Evolutionary conservation across 2,797 vertebrate species (phyloP).

Genomic region (Chaunax sp.): DNA sequence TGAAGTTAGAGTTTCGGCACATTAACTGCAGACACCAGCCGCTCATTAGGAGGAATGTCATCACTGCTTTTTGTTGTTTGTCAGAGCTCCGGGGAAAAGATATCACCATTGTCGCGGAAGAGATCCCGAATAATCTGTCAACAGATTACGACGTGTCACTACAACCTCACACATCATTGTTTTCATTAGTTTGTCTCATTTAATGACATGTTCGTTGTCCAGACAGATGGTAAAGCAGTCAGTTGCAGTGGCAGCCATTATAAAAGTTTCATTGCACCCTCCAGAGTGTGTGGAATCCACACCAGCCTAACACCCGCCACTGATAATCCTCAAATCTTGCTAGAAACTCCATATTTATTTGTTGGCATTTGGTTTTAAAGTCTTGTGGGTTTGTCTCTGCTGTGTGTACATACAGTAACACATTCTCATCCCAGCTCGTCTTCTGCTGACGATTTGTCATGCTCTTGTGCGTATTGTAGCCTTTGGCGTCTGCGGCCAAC

Average conservation of each 20-base stretch:
- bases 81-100: constrained; percentile 40
- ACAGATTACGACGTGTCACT: constrained; percentile 50
- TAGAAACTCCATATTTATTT: not conserved
- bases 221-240: constrained; percentile 60
- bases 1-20: constrained; percentile 50
- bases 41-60: constrained; percentile 39
- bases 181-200: constrained; percentile 62
- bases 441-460: no score
- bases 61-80: constrained; percentile 43
- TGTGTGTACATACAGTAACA: not conserved
- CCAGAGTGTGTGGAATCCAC: constrained; percentile 11
- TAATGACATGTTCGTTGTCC: constrained; percentile 34
- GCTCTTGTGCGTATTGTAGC: no score
- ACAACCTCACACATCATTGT: constrained; percentile 60
- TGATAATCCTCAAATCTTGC: not conserved
- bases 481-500: no score
- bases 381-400: not conserved
- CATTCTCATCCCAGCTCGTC: no score
- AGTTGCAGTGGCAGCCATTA: constrained; percentile 37
- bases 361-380: not conserved
- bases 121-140: constrained; percentile 63
- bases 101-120: constrained; percentile 46
- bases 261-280: constrained; percentile 49
- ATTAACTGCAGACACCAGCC: constrained; percentile 58
- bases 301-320: not conserved